Base-by-base conservation (phyloP, 1,140 invertebrate genomes). In the Choristoneura fumiferana region DNA sequence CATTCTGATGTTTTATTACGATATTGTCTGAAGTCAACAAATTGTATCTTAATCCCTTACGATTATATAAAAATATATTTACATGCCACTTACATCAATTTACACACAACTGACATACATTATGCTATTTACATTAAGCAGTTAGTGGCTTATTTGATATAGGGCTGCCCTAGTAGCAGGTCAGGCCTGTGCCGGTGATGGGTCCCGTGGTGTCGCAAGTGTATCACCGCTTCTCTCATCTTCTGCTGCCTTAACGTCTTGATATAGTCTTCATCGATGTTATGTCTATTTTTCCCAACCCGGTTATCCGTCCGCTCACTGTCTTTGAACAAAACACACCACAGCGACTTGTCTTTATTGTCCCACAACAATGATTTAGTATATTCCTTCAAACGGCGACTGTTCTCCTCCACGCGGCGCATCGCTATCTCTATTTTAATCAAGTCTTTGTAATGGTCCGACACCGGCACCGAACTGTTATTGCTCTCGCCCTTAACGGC, bases 321-420 rank as follows among this genome's bases (percentile, higher is more conserved):
- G 62, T 90, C 88, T 67, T 90, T 90, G 62, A 90, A 90, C 62
- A 90, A 83, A 65, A 90, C 87, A 76, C 87, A 90, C 89, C 89
- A 90, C 67, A 90, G 68, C 22, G 88, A 86, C 70, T 90, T 90
- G 53, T 90, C 89, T 62, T 90, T 90, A 67, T 90, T 90, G 73
- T 90, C 87, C 89, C 88, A 90, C 36, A 90, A 71, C 62, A 90
- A 78, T 40, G 83, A 88, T 62, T 88, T 87, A 12, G 89, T 90
- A 40, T 89, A 85, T 68, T 90, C 88, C 62, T 89, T 89, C 60
- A 90, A 76, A 69, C 87, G 78, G 45, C 85, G 79, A 63, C 89
- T 90, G 52, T 90, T 90, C 67, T 90, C 89, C 63, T 90, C 89
- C 5, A 90, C 82, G 1, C 89, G 78, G 6, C 89, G 78, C 78